Evolutionary conservation across 2,113 vertebrate genomes (phyloP), one percentile per base, ranked within the genome.

Genomic region (Morone saxatilis): DNA sequence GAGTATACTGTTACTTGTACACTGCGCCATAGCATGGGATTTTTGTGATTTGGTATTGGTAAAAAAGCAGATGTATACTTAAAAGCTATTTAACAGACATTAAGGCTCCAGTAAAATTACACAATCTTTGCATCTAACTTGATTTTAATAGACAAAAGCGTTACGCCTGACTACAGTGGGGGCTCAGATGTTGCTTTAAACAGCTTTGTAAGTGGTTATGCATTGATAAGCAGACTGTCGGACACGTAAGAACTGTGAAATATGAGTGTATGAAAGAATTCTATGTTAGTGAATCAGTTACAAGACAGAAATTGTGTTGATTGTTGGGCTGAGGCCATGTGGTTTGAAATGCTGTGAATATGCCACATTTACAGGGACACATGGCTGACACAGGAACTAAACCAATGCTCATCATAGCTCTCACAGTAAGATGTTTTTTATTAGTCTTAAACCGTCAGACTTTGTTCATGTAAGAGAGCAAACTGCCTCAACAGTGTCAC

Each of bases 271-370:
- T 80, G 71, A 83, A 81, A 83, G 25, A 78, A 78, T 78, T 57
- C n/a, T 45, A 70, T 1, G 36, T 31, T 43, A 54, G 84, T 91
- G 81, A 91, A 88, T 87, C 68, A 88, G 81, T 90, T 92, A 91
- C 86, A 45, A 48, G 38, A 72, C 12, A 76, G 40, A 76, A 57
- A 71, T 73, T 69, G 56, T 75, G 71, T 75, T 86, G 67, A 59
- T 62, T 66, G 71, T 71, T 74, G 71, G 51, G 62, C 65, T 38
- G 45, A 59, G 25, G 17, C 61, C 78, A 76, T 71, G 68, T 60
- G 51, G 54, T 82, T 47, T 86, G 40, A 86, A 83, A 90, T 53
- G n/a, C 54, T 84, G 31, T 80, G 65, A 82, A 67, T 50, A 25
- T 79, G 7, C 41, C 41, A 60, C 48, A 43, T 88, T 89, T 81